Base-by-base conservation (phyloP, 2,113 vertebrate genomes). In the Morone saxatilis region DNA sequence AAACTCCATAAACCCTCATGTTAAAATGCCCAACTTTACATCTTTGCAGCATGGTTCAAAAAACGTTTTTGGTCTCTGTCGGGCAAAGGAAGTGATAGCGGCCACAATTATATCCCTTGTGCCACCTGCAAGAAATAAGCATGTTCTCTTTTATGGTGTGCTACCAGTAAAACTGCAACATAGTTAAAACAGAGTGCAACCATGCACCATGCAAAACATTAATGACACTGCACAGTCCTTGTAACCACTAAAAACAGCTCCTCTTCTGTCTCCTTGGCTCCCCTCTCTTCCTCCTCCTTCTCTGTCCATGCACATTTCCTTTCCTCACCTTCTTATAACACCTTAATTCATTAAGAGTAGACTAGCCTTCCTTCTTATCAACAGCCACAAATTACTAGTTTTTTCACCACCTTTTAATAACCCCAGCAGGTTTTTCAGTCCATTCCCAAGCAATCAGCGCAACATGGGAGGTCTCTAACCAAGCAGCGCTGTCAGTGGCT, bases 381-480 rank as follows among this genome's bases (percentile, higher is more conserved):
- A 80, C 83, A 63, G 38, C 75, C 57, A 75, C 51, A 74, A 70
- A 88, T 83, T 14, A 77, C 60, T 60, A 47, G 17, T 79, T 84
- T 78, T 86, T 67, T 31, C 54, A 61, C 69, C 60, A 66, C 41
- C 43, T 25, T 47, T 14, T 66, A 66, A 88, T 88, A 85, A 88
- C 83, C 86, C 66, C 78, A 43, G 50, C 71, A 74, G 69, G 68
- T 80, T 90, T 82, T 83, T 84, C 87, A 70, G 86, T 65, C 84
- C 62, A 65, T 83, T 87, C 66, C 56, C 78, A 48, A 80, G 71
- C 83, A 92, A 87, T 91, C 90, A 85, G 82, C 86, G 80, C 69
- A 25, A 80, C 85, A 89, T 68, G 86, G 84, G 86, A 85, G 91
- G 83, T 81, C 83, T 81, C 81, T 90, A 81, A 89, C 60, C 71